phyloP scores from a whole-genome alignment of 2,797 vertebrate species.

The Dicrostonyx torquatus region DNA sequence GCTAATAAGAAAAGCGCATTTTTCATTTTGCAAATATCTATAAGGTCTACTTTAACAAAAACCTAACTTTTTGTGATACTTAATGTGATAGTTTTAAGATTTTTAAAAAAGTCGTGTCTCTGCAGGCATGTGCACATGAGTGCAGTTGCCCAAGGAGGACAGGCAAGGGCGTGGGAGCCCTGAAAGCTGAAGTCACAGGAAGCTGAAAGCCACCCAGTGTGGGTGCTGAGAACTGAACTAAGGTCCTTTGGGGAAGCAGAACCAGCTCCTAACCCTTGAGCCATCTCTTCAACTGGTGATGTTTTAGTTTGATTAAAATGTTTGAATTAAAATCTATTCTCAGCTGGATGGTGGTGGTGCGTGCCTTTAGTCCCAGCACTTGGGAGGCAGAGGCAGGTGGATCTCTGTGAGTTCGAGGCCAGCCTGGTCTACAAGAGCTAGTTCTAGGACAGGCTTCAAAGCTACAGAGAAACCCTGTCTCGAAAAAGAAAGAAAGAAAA shows the following conservation, averaged over 20 bases:
- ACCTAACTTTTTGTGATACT: not conserved
- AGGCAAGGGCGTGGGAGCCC: not conserved
- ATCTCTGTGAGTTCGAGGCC: too few species aligned
- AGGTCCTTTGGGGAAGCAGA: not conserved
- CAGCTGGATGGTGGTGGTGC: not conserved
- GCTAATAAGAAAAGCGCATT: not conserved
- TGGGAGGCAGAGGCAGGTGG: too few species aligned
- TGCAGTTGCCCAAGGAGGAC: not conserved
- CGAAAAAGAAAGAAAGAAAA: too few species aligned
- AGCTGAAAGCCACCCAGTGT: not conserved
- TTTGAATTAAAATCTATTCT: constrained; percentile 37
- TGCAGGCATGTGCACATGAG: not conserved
- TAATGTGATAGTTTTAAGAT: not conserved
- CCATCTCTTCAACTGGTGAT: not conserved
- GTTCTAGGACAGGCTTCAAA: too few species aligned
- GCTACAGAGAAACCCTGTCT: too few species aligned
- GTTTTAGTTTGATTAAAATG: constrained; percentile 32
- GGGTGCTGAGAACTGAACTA: not conserved
- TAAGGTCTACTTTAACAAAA: constrained; percentile 6
- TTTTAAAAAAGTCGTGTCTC: not conserved
- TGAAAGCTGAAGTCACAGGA: not conserved
- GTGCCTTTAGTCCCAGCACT: too few species aligned
- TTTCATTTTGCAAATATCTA: constrained; percentile 30
- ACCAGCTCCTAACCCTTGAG: not conserved
- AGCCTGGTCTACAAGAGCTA: too few species aligned